phyloP scores from a whole-genome alignment of 30 jellyfish, hydroid and myxozoan genomes.

The Hydractinia symbiolongicarpus region DNA sequence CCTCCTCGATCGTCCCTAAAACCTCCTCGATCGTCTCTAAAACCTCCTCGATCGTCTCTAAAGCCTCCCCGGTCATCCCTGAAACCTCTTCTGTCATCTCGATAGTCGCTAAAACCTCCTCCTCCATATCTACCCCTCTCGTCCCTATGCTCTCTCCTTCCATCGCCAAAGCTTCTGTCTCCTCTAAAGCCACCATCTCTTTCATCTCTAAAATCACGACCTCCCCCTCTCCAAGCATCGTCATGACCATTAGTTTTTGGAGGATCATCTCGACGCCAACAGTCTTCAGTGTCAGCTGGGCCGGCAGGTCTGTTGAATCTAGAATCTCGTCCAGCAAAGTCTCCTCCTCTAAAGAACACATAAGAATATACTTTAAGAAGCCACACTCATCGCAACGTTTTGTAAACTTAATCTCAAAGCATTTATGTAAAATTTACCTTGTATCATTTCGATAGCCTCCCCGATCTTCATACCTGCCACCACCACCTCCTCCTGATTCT shows the following conservation, averaged over 20 bases:
- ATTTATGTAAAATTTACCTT: not conserved
- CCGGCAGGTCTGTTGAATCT: slow-evolving; percentile 21
- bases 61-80: slow-evolving; percentile 30
- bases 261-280: slow-evolving; percentile 28
- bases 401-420: too few relatives aligned
- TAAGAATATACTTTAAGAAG: not conserved
- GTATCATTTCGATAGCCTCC: not conserved
- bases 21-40: slow-evolving; percentile 31
- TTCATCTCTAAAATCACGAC: slow-evolving; percentile 43
- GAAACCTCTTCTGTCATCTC: slow-evolving; percentile 31
- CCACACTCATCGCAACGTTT: not conserved
- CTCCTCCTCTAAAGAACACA: not conserved
- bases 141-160: not conserved
- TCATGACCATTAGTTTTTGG: slow-evolving; percentile 27
- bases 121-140: slow-evolving; percentile 17
- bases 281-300: slow-evolving; percentile 29
- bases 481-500: slow-evolving; percentile 1
- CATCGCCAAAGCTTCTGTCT: slow-evolving; percentile 20
- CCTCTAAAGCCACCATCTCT: slow-evolving; percentile 26
- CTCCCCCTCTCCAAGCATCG: slow-evolving; percentile 32
- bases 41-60: slow-evolving; percentile 34
- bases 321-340: not conserved
- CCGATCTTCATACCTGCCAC: not conserved
- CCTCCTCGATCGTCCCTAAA: slow-evolving; percentile 11
- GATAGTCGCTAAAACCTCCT: slow-evolving; percentile 26